Evolutionary conservation across 2,113 vertebrate species (phyloP), one percentile per base, ranked within the genome.

Genomic region (Donacobius atricapilla): DNA sequence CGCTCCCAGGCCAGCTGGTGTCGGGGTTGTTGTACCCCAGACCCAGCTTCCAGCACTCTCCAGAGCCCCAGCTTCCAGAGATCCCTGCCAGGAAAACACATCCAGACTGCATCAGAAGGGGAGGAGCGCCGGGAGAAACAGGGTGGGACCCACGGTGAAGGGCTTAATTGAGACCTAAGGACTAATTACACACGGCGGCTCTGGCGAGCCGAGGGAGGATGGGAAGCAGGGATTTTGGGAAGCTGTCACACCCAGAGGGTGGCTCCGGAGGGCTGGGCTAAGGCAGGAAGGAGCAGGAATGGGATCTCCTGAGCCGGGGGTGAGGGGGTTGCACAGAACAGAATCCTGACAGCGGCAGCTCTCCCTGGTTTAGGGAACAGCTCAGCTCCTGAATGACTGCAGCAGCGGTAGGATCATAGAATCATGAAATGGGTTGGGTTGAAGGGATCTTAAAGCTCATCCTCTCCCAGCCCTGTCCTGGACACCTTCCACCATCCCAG

Each of bases 1-100:
- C 65, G 33, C 70, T 82, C 75, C 75, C 92, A 83, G 90, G 92
- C 82, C 84, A 69, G 45, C 90, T 92, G 92, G 42, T 2, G 71
- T 79, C 83, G 69, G 90, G n/a, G 30, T 6, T 53, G 42, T 9
- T 53, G 82, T 25, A 64, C 53, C 73, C 1, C 0, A 87, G 66
- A 53, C 37, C 85, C 23, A 53, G 68, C 90, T 94, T 45, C 45
- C 3, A 83, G 53, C 61, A 20, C 31, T 50, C 82, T 68, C 60
- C 93, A 78, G 90, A 70, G 64, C 56, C 56, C 2, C 24, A 85
- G 73, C 68, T 66, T 24, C 39, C 54, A 27, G 40, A 72, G n/a
- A n/a, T 25, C 58, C 45, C 5, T 31, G 87, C 95, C 44, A 28
- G 63, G 61, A 20, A 87, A 57, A 22, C 31, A n/a, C 51, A 58